Evolutionary conservation across 1,140 invertebrate species (phyloP), one percentile per base, ranked within the genome.

Genomic region (Hirudo medicinalis): DNA sequence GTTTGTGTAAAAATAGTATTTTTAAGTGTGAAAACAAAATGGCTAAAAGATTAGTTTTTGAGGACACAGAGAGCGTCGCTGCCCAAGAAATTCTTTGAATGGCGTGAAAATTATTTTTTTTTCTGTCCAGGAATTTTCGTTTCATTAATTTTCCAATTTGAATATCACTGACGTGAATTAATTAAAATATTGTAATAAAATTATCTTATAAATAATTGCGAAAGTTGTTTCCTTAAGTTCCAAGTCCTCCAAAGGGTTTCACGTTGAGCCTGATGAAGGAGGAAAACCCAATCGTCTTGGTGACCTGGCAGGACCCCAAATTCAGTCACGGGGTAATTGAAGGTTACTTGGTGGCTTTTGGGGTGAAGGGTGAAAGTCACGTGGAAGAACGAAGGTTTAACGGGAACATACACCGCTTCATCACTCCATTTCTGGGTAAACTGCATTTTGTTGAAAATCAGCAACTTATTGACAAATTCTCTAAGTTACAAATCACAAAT

Each of bases 231-330:
- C 49, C 84, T 91, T 73, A 87, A 82, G 80, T 82, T 32, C 80
- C 81, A 20, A 76, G 77, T 27, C 73, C 74, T 67, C 81, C 81
- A 20, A 73, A 77, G 17, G 77, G 78, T 55, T 74, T 82, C 22
- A 66, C 75, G 43, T 75, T 80, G 9, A 77, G 78, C 27, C 74
- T 82, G 11, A 71, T 76, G 13, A 73, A 90, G 78, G 86, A 89
- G 74, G 90, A 92, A 74, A 63, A 32, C 29, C 57, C 57, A n/a
- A 87, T 91, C 13, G 89, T 97, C 63, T 90, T 94, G 81, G 83
- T 96, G 25, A 90, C 93, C 78, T 98, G 94, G 94, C 87, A 86
- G 15, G 86, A 87, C 75, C 94, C 94, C 0, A 86, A 86, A 0
- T 87, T 91, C 80, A 92, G 91, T 0, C 93, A 92, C 77, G 94